Conservation (phyloP, 2,888 invertebrate genomes). For the Actias luna region DNA sequence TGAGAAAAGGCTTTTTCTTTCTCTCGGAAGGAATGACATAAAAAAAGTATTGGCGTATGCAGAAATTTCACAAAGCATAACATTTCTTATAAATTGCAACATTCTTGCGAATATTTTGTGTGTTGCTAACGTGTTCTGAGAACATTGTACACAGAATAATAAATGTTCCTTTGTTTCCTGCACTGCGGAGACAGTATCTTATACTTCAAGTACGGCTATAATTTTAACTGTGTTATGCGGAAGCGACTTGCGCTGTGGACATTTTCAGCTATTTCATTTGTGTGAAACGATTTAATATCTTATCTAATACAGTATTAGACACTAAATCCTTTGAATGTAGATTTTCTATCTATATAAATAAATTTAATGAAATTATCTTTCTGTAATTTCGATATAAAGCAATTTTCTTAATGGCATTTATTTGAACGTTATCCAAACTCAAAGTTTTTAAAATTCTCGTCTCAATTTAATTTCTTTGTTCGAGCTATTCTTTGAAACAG, state of each 20-base stretch:
- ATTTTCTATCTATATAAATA: neutral
- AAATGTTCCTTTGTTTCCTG: slow-evolving; percentile 3
- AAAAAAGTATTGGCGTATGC: neutral
- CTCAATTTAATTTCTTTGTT: too few species aligned
- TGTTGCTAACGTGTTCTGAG: neutral
- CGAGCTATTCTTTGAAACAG: too few species aligned
- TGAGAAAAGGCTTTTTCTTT: too few species aligned
- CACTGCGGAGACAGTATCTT: slow-evolving; percentile 5
- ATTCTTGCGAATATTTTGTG: neutral
- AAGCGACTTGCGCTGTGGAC: neutral
- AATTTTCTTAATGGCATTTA: too few species aligned
- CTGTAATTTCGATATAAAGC: too few species aligned
- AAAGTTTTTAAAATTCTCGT: too few species aligned
- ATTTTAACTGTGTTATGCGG: slow-evolving; percentile 4
- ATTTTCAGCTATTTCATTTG: neutral
- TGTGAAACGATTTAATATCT: neutral
- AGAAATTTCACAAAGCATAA: neutral
- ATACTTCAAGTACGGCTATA: slow-evolving; percentile 1
- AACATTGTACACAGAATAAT: slow-evolving; percentile 8
- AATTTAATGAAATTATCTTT: too few species aligned
- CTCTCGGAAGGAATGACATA: too few species aligned
- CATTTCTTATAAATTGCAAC: neutral
- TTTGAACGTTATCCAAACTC: too few species aligned
- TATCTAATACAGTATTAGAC: neutral
- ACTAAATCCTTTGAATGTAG: neutral